A percentile compares a stretch with the other conserved stretches of the same genome.
Conservation (phyloP, 2,797 vertebrate species). For the Rhynchotus rufescens region DNA sequence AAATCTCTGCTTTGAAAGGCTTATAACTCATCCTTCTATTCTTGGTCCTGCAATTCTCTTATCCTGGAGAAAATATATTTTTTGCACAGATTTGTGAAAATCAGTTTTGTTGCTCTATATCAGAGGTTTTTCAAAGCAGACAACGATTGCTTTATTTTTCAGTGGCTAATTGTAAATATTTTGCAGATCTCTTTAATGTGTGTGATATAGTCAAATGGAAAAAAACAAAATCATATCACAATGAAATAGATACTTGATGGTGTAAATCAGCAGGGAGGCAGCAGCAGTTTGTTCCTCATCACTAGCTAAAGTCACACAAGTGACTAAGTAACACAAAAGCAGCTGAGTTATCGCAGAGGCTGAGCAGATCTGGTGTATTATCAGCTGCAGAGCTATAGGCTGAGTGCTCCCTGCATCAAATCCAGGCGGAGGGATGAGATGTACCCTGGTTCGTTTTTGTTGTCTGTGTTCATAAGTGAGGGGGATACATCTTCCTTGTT, state of each 20-base stretch:
- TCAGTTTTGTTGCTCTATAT: background rate
- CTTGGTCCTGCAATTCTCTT: background rate
- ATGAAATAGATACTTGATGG: background rate
- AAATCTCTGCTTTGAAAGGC: constrained; percentile 63
- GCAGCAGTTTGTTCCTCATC: background rate
- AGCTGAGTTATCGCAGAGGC: background rate
- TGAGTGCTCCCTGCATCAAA: background rate
- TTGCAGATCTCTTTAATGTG: background rate
- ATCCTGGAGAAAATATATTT: background rate
- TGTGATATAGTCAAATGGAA: background rate
- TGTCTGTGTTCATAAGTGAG: background rate
- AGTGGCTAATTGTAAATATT: background rate
- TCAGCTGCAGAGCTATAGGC: background rate
- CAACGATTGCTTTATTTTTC: background rate
- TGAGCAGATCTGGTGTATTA: background rate
- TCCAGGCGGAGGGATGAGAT: background rate
- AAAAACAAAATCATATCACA: background rate
- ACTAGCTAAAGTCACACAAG: background rate
- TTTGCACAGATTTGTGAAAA: background rate
- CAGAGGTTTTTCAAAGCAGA: background rate
- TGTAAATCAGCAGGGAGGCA: background rate
- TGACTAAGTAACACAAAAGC: background rate
- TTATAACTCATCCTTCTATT: constrained; percentile 61
- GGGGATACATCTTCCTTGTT: background rate
- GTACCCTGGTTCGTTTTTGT: rapidly evolving